Conservation (phyloP, 2,888 invertebrate genomes). For the Bruchidius siliquastri region DNA sequence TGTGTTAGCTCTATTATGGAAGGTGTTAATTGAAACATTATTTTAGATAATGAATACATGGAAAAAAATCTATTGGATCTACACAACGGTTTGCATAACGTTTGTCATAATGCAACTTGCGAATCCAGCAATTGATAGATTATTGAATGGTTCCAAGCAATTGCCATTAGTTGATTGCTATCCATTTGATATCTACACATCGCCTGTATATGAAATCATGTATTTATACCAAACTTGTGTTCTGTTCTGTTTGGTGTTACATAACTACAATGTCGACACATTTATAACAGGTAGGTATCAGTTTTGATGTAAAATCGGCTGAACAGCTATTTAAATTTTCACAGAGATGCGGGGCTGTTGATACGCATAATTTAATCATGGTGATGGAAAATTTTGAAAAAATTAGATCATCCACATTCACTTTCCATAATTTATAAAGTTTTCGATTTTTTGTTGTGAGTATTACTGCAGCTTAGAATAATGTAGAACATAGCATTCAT, state of each 20-base stretch:
- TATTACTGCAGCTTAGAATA: no score
- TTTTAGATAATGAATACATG: slow-evolving; percentile 10
- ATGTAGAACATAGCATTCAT: no score
- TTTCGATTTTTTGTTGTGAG: no score
- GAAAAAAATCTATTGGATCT: slow-evolving; percentile 8
- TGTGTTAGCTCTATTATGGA: no score
- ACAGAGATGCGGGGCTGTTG: no score
- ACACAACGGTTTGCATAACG: not conserved
- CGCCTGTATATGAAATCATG: slow-evolving; percentile 16
- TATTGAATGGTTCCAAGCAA: slow-evolving; percentile 2
- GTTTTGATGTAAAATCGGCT: no score
- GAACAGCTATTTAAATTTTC: no score
- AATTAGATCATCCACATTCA: no score
- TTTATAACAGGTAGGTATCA: slow-evolving; percentile 7
- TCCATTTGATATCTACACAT: slow-evolving; percentile 11
- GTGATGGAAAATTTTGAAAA: no score
- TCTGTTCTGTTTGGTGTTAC: slow-evolving; percentile 9
- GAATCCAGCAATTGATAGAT: slow-evolving; percentile 9
- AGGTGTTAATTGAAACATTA: no score
- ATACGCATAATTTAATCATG: no score
- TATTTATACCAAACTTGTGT: slow-evolving; percentile 14
- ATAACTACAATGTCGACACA: slow-evolving; percentile 10
- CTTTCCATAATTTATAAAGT: no score
- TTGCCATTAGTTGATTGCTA: slow-evolving; percentile 20
- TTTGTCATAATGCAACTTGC: slow-evolving; percentile 6